phyloP scores from a whole-genome alignment of 2,113 vertebrate species.

The Tautogolabrus adspersus region DNA sequence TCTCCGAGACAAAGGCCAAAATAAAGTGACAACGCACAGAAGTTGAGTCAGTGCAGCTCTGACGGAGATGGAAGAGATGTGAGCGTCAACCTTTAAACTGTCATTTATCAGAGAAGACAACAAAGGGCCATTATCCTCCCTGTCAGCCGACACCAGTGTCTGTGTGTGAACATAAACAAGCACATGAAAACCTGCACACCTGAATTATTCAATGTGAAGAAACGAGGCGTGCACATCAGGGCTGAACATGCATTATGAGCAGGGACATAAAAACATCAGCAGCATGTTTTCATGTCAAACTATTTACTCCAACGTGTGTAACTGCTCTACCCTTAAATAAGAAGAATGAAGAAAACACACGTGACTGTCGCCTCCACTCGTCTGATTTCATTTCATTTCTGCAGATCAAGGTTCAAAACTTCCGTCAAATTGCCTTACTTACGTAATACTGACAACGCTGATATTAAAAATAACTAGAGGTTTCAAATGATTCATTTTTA shows the following conservation, averaged over 20 bases:
- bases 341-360: too few relatives aligned
- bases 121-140: slow-evolving; percentile 50
- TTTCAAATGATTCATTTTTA: too few relatives aligned
- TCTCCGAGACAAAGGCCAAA: slow-evolving; percentile 38
- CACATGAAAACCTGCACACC: slow-evolving; percentile 11
- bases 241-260: not conserved
- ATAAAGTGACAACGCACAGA: slow-evolving; percentile 12
- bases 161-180: slow-evolving; percentile 35
- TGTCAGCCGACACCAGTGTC: not conserved
- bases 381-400: too few relatives aligned
- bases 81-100: slow-evolving; percentile 66
- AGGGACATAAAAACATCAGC: not conserved
- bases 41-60: slow-evolving; percentile 46
- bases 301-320: too few relatives aligned
- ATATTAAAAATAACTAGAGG: too few relatives aligned
- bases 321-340: too few relatives aligned
- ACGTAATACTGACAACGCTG: too few relatives aligned
- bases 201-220: slow-evolving; percentile 29
- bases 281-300: too few relatives aligned
- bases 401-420: too few relatives aligned
- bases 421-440: too few relatives aligned
- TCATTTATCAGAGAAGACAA: slow-evolving; percentile 55
- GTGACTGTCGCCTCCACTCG: too few relatives aligned
- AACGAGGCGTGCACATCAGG: not conserved
- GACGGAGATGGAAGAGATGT: slow-evolving; percentile 49